These are phyloP conservation scores for Adelphocoris suturalis DNA, from an alignment of 2,888 invertebrate genomes.

Conservation along the genomic window DNA sequence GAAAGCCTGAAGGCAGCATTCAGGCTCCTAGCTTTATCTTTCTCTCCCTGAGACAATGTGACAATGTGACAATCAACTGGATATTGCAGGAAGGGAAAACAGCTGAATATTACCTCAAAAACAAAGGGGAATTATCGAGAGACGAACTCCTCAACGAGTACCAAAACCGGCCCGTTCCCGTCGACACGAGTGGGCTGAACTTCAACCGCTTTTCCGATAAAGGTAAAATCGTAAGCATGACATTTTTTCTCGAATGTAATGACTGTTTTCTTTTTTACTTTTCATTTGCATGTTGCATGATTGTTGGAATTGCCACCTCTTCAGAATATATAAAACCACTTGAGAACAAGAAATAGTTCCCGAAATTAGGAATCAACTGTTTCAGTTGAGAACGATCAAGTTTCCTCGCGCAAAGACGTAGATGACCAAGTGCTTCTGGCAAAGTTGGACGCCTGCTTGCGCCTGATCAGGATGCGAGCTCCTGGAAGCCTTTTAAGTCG, in stretches of 20 bases:
- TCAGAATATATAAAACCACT: background rate
- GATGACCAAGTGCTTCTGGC: constrained; percentile 85
- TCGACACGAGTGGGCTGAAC: constrained; percentile 72
- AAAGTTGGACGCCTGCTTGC: constrained; percentile 88
- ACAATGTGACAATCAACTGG: background rate
- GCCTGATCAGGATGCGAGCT: constrained; percentile 74
- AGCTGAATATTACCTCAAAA: constrained; percentile 88
- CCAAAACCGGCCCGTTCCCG: constrained; percentile 72
- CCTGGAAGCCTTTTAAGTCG: constrained; percentile 66
- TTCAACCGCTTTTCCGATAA: constrained; percentile 74
- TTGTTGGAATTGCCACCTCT: background rate
- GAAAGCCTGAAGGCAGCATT: background rate
- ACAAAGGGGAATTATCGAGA: constrained; percentile 88
- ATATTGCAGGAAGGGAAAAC: constrained; percentile 87
- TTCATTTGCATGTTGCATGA: constrained; percentile 42
- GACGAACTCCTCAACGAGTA: constrained; percentile 82
- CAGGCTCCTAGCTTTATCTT: no score
- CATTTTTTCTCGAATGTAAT: background rate
- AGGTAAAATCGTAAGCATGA: constrained; percentile 70
- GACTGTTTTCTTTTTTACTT: background rate
- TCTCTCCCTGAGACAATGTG: no score
- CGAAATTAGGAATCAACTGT: constrained; percentile 60
- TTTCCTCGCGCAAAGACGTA: constrained; percentile 86
- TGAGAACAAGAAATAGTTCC: constrained; percentile 46
- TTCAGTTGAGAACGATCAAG: constrained; percentile 87